These are phyloP conservation scores for Stomatorhinus ivindoensis DNA, from an alignment of 2,113 vertebrate species.

Conservation along the genomic window DNA sequence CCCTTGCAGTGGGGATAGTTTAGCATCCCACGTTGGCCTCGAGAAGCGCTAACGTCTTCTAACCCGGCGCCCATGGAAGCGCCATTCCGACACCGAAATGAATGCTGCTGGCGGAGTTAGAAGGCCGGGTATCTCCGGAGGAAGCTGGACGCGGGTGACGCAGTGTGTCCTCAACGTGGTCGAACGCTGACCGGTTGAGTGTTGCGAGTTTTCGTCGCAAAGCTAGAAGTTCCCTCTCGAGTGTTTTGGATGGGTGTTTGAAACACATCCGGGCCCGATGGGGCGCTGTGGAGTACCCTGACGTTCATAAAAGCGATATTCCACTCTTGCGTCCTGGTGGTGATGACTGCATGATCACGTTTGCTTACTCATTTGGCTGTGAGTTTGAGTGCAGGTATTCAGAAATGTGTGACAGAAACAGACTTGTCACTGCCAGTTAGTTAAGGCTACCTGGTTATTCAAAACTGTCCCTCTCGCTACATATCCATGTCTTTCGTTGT, in stretches of 20 bases:
- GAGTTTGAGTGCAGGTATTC: neutral
- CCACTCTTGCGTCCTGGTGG: neutral
- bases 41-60: conserved; percentile 46
- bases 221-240: neutral
- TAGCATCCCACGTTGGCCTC: conserved; percentile 28
- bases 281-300: too few relatives aligned
- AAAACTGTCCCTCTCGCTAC: neutral
- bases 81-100: neutral
- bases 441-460: neutral
- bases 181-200: neutral
- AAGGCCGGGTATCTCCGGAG: neutral
- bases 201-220: neutral
- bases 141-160: neutral
- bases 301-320: too few relatives aligned
- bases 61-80: neutral
- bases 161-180: neutral
- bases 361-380: neutral
- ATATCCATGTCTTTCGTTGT: neutral
- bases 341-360: neutral
- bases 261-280: too few relatives aligned
- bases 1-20: conserved; percentile 39
- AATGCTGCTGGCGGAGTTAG: neutral
- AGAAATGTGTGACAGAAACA: neutral
- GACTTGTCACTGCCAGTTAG: neutral
- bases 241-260: neutral